Evolutionary conservation across 2,888 invertebrate genomes (phyloP).

Genomic region (Cosmia pyralina): DNA sequence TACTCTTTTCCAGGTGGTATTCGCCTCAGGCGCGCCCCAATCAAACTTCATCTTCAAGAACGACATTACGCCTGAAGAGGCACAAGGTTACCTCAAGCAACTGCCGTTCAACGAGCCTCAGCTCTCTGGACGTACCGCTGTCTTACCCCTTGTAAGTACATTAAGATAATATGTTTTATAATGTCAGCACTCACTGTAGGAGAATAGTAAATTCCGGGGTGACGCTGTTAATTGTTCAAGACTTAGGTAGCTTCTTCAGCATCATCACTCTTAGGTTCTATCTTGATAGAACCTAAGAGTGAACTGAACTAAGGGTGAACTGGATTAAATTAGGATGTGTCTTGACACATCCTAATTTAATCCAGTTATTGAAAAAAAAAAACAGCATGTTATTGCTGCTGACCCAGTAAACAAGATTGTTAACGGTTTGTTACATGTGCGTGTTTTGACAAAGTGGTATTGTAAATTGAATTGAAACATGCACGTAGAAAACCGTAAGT

Average conservation of each 20-base stretch:
- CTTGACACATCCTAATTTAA: neutral
- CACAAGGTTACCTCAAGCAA: slow-evolving; percentile 82
- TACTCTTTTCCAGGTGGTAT: slow-evolving; percentile 73
- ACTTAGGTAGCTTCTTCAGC: neutral
- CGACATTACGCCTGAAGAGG: slow-evolving; percentile 86
- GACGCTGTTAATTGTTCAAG: no score
- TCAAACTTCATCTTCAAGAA: slow-evolving; percentile 76
- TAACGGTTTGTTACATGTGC: neutral
- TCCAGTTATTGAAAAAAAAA: neutral
- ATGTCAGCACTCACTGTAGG: neutral
- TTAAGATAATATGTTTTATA: no score
- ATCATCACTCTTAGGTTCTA: no score
- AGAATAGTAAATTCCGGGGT: neutral
- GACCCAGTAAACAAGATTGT: neutral
- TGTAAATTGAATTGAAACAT: neutral
- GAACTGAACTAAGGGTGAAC: no score
- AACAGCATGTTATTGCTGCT: neutral
- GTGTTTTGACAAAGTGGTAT: neutral
- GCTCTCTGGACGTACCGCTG: slow-evolving; percentile 79
- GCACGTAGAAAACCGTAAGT: neutral
- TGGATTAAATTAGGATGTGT: no score
- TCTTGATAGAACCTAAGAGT: neutral
- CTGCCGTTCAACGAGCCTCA: slow-evolving; percentile 82
- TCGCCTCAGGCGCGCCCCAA: slow-evolving; percentile 76
- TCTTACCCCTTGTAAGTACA: slow-evolving; percentile 80